Conservation (phyloP, 2,113 vertebrate genomes). For the Psittacula cyanocephala region DNA sequence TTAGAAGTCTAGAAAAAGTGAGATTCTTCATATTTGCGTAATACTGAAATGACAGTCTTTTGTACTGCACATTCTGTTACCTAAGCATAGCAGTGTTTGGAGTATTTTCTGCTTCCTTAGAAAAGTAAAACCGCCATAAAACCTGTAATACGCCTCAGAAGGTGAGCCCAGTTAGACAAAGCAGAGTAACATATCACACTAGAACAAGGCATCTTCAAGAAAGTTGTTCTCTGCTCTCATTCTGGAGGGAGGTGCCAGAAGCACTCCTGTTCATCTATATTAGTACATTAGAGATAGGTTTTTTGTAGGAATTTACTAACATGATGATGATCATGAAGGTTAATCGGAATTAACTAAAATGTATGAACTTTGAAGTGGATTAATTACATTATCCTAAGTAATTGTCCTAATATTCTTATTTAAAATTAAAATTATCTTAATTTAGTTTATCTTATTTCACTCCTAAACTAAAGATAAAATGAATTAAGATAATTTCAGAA, state of each 20-base stretch:
- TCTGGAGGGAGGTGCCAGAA: not conserved
- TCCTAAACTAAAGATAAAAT: slow-evolving; percentile 47
- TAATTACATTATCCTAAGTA: slow-evolving; percentile 41
- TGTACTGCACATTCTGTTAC: not conserved
- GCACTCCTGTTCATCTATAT: not conserved
- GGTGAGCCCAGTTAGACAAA: not conserved
- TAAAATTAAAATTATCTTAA: slow-evolving; percentile 53
- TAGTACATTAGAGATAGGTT: not conserved
- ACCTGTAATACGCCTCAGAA: not conserved
- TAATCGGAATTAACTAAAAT: slow-evolving; percentile 45
- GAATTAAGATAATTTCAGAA: slow-evolving; percentile 45
- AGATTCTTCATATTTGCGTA: not conserved
- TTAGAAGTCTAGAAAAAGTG: not conserved
- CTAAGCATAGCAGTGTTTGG: not conserved
- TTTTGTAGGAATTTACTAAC: not conserved
- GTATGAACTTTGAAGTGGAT: slow-evolving; percentile 51
- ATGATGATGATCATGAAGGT: not conserved
- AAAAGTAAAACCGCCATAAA: not conserved
- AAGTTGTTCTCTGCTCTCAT: not conserved
- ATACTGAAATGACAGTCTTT: not conserved
- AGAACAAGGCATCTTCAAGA: not conserved
- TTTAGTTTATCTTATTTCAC: slow-evolving; percentile 22
- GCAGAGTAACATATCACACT: not conserved
- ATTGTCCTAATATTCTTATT: slow-evolving; percentile 25
- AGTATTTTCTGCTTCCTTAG: not conserved